phyloP scores from a whole-genome alignment of 64 coral and sea anemone genomes.

The Dendrophyllia cribrosa region DNA sequence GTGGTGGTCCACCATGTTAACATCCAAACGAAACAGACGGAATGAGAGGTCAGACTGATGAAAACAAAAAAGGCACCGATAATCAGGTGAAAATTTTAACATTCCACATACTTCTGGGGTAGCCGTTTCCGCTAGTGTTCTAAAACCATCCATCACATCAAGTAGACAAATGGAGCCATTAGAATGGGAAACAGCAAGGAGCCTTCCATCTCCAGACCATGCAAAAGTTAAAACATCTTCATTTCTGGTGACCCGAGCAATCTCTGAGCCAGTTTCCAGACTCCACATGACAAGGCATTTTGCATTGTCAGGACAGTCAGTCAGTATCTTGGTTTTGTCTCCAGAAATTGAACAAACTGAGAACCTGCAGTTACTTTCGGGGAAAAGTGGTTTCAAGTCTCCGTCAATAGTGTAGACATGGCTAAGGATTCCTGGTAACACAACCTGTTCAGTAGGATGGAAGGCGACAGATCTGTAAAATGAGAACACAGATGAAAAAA shows the following conservation, averaged over 20 bases:
- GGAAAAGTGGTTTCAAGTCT: conserved; percentile 20
- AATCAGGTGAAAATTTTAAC: background rate
- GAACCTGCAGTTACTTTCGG: conserved; percentile 3
- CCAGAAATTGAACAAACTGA: background rate
- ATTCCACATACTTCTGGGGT: background rate
- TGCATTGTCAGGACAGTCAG: background rate
- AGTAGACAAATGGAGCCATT: background rate
- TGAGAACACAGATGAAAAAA: background rate
- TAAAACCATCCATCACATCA: background rate
- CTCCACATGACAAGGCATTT: conserved; percentile 24
- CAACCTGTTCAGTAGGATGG: background rate
- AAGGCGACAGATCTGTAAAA: background rate
- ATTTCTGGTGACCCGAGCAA: background rate
- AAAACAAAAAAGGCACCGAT: background rate
- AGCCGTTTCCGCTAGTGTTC: background rate
- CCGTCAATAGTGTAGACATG: conserved; percentile 3
- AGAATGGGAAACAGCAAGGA: conserved; percentile 14
- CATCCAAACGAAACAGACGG: background rate
- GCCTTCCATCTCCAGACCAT: conserved; percentile 9
- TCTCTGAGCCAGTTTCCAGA: conserved; percentile 13
- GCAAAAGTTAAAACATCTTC: conserved; percentile 29
- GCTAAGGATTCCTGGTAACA: conserved; percentile 12
- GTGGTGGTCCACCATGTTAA: background rate
- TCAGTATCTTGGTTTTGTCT: background rate
- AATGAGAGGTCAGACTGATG: too few species aligned